These are phyloP conservation scores for Forbesichthys papilliferus DNA, from an alignment of 2,113 vertebrate genomes.

Conservation along the genomic window DNA sequence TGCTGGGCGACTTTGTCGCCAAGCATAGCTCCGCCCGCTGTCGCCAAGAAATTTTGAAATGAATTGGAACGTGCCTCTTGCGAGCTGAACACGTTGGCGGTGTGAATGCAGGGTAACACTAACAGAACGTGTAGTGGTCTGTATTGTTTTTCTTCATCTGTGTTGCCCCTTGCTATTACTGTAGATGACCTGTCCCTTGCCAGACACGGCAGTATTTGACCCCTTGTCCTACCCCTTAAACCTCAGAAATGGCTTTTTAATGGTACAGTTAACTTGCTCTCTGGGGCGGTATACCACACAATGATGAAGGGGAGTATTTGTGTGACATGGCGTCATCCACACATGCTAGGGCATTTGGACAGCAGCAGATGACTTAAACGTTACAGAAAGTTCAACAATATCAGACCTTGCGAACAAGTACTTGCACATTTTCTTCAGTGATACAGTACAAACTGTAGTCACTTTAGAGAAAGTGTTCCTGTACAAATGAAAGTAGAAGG, in stretches of 20 bases:
- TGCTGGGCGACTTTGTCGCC: no score
- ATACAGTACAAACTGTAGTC: neutral
- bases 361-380: slow-evolving; percentile 19
- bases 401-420: neutral
- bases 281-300: slow-evolving; percentile 39
- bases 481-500: neutral
- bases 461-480: neutral
- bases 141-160: neutral
- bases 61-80: no score
- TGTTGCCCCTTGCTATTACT: neutral
- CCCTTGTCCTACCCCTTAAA: slow-evolving; percentile 5
- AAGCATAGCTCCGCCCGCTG: no score
- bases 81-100: no score
- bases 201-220: neutral
- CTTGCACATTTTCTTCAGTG: neutral
- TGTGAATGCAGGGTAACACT: no score
- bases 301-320: slow-evolving; percentile 53
- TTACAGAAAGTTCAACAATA: slow-evolving; percentile 11
- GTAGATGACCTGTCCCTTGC: neutral
- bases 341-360: slow-evolving; percentile 28
- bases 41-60: no score
- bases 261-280: slow-evolving; percentile 22
- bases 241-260: slow-evolving; percentile 38
- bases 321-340: slow-evolving; percentile 49
- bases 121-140: neutral